Percentiles rank a stretch among this genome's conserved stretches.
phyloP scores from a whole-genome alignment of 2,113 vertebrate genomes.

The Paracyprichromis sp. region DNA sequence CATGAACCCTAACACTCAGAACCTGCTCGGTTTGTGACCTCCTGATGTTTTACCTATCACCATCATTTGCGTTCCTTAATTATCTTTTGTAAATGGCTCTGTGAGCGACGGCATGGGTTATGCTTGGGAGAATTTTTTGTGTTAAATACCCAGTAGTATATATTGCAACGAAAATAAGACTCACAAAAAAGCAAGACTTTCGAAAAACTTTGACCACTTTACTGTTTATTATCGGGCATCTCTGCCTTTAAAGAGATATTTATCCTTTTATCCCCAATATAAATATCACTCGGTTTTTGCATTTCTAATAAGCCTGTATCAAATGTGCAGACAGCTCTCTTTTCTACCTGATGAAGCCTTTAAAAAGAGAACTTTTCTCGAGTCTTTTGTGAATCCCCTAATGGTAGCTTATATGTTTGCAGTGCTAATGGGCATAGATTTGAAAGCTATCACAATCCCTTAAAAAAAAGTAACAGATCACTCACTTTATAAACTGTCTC shows the following conservation, averaged over 20 bases:
- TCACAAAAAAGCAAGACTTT: neutral
- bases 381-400: conserved; percentile 31
- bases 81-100: neutral
- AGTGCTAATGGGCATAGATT: conserved; percentile 44
- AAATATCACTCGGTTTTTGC: neutral
- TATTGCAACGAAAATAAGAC: neutral
- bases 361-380: conserved; percentile 24
- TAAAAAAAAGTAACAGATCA: conserved; percentile 35
- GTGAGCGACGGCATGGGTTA: neutral
- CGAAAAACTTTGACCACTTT: neutral
- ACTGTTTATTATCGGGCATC: neutral
- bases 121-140: neutral
- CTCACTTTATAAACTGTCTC: conserved; percentile 35
- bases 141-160: neutral
- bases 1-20: neutral
- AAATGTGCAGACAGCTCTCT: conserved; percentile 12
- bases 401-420: conserved; percentile 18
- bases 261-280: neutral
- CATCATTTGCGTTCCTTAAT: neutral
- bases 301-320: conserved; percentile 13
- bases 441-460: conserved; percentile 48
- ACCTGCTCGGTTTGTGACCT: neutral
- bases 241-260: neutral
- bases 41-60: neutral
- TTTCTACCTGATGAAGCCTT: conserved; percentile 35